These are phyloP conservation scores for Tachysurus fulvidraco DNA, from an alignment of 2,113 vertebrate species.

Conservation along the genomic window DNA sequence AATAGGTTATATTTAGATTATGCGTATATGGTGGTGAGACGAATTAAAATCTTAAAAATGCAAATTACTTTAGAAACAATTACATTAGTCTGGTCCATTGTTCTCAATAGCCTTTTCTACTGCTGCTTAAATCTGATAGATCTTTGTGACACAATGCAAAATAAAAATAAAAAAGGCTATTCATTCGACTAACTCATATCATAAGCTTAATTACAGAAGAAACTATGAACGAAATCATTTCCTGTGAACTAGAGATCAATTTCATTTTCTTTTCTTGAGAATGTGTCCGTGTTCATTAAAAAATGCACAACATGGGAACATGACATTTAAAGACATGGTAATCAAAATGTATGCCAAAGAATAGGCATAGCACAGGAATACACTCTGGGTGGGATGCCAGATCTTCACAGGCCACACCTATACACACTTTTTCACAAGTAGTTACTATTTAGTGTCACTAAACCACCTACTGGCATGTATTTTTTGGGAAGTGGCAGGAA, in stretches of 20 bases:
- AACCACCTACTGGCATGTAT: not conserved
- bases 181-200: not conserved
- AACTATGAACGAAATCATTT: not conserved
- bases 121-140: not conserved
- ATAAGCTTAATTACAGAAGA: not conserved
- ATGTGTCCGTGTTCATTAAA: not conserved
- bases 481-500: not conserved
- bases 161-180: not conserved
- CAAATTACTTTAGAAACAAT: not conserved
- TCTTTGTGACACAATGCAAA: not conserved
- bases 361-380: not conserved
- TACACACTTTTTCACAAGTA: not conserved
- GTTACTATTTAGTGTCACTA: not conserved
- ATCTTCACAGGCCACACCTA: not conserved
- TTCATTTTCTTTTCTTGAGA: not conserved
- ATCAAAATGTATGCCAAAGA: not conserved
- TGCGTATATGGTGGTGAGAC: not conserved
- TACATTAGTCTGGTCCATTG: not conserved
- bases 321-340: not conserved
- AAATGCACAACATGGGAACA: not conserved
- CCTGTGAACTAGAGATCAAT: not conserved
- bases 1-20: not conserved
- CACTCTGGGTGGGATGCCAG: not conserved
- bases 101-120: not conserved
- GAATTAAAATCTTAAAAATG: not conserved